Base-by-base conservation (phyloP, 2,797 vertebrate genomes). In the Mustela erminea region DNA sequence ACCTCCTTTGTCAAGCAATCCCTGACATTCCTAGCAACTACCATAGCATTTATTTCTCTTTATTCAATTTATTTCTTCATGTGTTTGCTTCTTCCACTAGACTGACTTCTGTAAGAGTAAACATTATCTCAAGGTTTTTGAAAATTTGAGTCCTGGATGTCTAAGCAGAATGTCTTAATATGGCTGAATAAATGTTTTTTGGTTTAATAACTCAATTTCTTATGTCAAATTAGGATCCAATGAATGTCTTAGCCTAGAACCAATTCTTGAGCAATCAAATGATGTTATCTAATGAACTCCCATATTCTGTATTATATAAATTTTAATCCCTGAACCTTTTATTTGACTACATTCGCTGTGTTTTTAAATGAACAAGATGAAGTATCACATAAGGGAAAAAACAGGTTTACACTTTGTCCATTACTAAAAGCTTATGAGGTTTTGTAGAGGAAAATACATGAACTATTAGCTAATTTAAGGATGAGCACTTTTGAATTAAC, bases 311-410 rank as follows among this genome's bases (percentile, higher is more conserved):
- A 54, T 13, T 17, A 54, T 29, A 52, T 66, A 60, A 10, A 27
- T 93, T 89, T 83, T 83, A 75, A 80, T 88, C n/a, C 93, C 82
- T 83, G 12, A 52, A 80, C n/a, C 2, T 9, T 66, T 86, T 32
- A 78, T 94, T 96, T 92, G 21, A 88, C 2, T 60, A 52, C 8
- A 17, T 92, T 60, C 60, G 41, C 80, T 93, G n/a, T 10, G 35
- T 90, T 89, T 84, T 92, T 96, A 97, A 85, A 84, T 46, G 38
- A 52, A 94, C 41, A 60, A 32, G 46, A 70, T 68, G 12, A 93
- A 75, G 5, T 90, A 90, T 54, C 27, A 66, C 25, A 82, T 41
- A 32, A 68, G 54, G 35, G 52, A 74, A 58, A 58, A 54, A 4
- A 70, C n/a, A 46, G 29, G 25, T 87, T 68, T 93, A 68, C 75